A percentile compares a stretch with the other conserved stretches of the same genome.
phyloP scores from a whole-genome alignment of 1,140 invertebrate species.

The Orussus abietinus region DNA sequence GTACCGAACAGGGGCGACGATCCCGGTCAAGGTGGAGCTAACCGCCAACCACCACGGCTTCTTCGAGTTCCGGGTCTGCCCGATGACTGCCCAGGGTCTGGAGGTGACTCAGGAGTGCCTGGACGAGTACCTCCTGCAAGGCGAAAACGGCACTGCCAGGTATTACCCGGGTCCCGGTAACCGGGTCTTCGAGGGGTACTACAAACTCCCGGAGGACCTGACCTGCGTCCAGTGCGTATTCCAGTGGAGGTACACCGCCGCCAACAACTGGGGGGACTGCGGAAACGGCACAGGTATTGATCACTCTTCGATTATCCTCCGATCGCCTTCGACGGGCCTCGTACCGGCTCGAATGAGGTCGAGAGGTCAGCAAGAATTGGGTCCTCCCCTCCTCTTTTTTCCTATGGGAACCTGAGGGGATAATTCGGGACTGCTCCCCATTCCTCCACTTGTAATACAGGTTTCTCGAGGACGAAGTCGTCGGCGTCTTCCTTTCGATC shows the following conservation, averaged over 20 bases:
- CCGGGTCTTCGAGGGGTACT: conserved; percentile 72
- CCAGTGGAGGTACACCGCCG: conserved; percentile 79
- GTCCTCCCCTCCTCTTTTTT: too few species aligned
- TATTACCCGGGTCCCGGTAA: conserved; percentile 76
- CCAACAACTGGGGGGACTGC: conserved; percentile 76
- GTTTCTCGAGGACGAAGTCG: too few species aligned
- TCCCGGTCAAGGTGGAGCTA: conserved; percentile 71
- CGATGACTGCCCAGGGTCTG: conserved; percentile 55
- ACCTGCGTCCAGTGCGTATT: conserved; percentile 75
- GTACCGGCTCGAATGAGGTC: too few species aligned
- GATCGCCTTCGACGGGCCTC: too few species aligned
- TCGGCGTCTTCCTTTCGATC: too few species aligned
- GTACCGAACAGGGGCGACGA: conserved; percentile 64
- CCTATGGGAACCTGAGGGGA: too few species aligned
- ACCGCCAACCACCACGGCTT: conserved; percentile 80
- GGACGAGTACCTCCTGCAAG: conserved; percentile 65
- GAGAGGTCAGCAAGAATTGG: too few species aligned
- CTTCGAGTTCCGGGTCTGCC: conserved; percentile 84
- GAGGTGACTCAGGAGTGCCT: conserved; percentile 72
- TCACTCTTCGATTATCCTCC: conserved; percentile 21
- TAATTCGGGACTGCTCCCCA: too few species aligned
- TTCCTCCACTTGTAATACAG: too few species aligned
- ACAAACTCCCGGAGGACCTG: conserved; percentile 63
- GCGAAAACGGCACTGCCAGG: conserved; percentile 54
- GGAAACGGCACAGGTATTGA: conserved; percentile 58